A percentile compares a stretch with the other conserved stretches of the same genome.
phyloP scores from a whole-genome alignment of 2,797 vertebrate genomes.

The Acanthopagrus latus region DNA sequence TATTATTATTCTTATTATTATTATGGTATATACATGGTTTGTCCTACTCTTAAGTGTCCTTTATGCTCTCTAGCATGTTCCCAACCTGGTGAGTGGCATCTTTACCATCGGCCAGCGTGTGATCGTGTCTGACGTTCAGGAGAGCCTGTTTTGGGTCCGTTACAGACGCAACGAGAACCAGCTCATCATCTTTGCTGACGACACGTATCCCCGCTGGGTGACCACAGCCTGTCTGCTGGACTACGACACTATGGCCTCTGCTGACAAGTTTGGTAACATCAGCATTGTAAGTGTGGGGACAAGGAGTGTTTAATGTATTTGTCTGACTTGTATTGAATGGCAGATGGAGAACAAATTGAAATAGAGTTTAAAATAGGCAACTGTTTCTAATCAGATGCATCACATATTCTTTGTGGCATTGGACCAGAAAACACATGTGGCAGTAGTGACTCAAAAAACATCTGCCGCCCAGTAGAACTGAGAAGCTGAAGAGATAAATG shows the following conservation, averaged over 20 bases:
- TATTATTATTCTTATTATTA: too few relatives aligned
- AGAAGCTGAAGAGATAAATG: not conserved
- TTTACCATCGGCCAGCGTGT: slow-evolving; percentile 96
- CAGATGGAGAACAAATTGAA: not conserved
- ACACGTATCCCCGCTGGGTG: slow-evolving; percentile 98
- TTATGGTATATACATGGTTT: not conserved
- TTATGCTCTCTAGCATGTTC: slow-evolving; percentile 88
- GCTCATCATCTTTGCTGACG: slow-evolving; percentile 98
- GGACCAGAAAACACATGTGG: not conserved
- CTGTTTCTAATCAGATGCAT: too few relatives aligned
- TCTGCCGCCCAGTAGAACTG: not conserved
- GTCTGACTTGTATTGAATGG: not conserved
- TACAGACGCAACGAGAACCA: slow-evolving; percentile 98
- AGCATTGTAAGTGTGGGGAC: slow-evolving; percentile 89
- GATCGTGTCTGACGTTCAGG: slow-evolving; percentile 95
- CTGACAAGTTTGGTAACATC: slow-evolving; percentile 99
- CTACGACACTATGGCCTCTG: slow-evolving; percentile 97
- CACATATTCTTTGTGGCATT: not conserved
- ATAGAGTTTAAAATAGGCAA: too few relatives aligned
- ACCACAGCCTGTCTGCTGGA: slow-evolving; percentile 96
- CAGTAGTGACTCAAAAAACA: not conserved
- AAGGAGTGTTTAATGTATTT: not conserved
- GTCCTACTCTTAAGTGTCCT: not conserved
- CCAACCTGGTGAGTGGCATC: slow-evolving; percentile 96
- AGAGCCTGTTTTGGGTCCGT: slow-evolving; percentile 98